A percentile compares a stretch with the other conserved stretches of the same genome.
Conservation (phyloP, 2,113 vertebrate genomes). For the Ciconia boyciana region DNA sequence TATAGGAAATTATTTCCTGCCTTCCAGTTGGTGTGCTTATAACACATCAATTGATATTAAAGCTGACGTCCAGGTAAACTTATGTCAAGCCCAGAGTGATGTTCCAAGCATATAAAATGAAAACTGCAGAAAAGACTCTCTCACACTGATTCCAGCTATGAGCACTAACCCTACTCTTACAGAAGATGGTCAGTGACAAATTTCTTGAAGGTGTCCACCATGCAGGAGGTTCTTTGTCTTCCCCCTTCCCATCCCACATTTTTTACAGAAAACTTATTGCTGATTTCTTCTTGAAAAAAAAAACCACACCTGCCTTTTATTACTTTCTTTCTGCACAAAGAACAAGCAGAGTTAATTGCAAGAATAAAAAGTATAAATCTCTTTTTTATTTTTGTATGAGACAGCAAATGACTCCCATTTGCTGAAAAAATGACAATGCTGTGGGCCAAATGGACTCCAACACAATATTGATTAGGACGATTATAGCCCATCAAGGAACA, state of each 20-base stretch:
- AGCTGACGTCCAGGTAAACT: not conserved
- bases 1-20: not conserved
- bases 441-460: constrained; percentile 8
- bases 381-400: constrained; percentile 30
- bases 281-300: not conserved
- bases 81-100: not conserved
- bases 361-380: constrained; percentile 16
- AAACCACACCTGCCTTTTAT: not conserved
- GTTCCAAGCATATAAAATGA: not conserved
- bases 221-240: not conserved
- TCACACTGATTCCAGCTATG: not conserved
- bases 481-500: constrained; percentile 22
- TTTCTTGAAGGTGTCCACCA: not conserved
- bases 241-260: not conserved
- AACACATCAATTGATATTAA: not conserved
- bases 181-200: not conserved
- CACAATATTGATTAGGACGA: constrained; percentile 23
- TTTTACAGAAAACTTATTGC: not conserved
- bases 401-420: constrained; percentile 14
- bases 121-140: not conserved
- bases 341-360: not conserved
- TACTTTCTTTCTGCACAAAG: not conserved
- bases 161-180: not conserved
- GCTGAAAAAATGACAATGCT: constrained; percentile 19
- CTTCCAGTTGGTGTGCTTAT: not conserved